Evolutionary conservation across 2,113 vertebrate species (phyloP).

Genomic region (Apteryx mantelli): DNA sequence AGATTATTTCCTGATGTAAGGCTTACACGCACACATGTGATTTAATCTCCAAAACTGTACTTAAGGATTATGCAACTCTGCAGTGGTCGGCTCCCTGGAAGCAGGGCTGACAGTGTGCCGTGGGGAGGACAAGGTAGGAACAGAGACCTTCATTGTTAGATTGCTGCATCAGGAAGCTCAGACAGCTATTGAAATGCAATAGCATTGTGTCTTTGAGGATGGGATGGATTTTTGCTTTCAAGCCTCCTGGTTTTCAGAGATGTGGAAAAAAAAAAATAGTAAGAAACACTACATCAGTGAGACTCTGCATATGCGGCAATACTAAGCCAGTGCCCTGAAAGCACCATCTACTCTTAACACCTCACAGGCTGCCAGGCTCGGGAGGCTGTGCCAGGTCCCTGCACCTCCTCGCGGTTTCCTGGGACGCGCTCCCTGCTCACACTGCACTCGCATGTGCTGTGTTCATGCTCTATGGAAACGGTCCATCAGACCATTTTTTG

Average conservation of each 20-base stretch:
- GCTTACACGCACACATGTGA: neutral
- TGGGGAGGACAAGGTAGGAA: neutral
- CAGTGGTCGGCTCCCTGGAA: neutral
- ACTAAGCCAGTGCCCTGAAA: neutral
- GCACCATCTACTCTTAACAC: neutral
- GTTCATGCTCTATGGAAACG: rapidly evolving
- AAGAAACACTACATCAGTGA: neutral
- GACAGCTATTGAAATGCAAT: neutral
- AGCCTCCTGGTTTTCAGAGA: neutral
- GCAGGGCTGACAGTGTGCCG: neutral
- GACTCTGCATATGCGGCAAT: neutral
- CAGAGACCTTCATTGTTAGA: neutral
- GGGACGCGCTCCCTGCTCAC: neutral
- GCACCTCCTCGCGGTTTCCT: rapidly evolving
- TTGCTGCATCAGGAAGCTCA: neutral
- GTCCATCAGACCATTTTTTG: neutral
- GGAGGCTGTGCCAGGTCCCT: neutral
- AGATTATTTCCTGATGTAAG: constrained; percentile 34
- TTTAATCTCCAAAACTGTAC: neutral
- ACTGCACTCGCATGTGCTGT: rapidly evolving
- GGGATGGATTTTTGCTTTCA: neutral
- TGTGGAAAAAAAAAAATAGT: neutral
- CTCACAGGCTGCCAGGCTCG: neutral
- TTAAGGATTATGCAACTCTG: neutral
- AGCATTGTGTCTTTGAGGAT: neutral